Percentiles rank a stretch among this genome's conserved stretches.
Evolutionary conservation across 2,888 invertebrate genomes (phyloP).

Genomic region (Epirrhoe alternata): DNA sequence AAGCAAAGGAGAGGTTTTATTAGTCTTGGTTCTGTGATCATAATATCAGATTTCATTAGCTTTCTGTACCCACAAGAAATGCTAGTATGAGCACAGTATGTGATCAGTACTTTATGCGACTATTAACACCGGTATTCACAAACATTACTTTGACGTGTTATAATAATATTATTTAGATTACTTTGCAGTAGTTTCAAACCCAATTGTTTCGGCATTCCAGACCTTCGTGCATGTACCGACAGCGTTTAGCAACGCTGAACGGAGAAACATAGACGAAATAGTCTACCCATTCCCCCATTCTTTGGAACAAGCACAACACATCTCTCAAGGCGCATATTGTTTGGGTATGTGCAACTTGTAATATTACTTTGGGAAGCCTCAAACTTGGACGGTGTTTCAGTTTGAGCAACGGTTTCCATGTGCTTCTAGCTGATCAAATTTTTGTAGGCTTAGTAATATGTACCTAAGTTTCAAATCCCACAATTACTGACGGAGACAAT

Average conservation of each 20-base stretch:
- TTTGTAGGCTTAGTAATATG: background rate
- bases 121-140: too few species aligned
- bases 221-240: background rate
- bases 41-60: too few species aligned
- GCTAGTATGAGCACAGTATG: too few species aligned
- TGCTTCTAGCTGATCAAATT: background rate
- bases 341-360: slow-evolving; percentile 13
- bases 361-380: slow-evolving; percentile 22
- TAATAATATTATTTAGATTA: too few species aligned
- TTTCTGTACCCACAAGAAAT: too few species aligned
- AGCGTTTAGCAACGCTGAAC: background rate
- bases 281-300: slow-evolving; percentile 40
- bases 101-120: too few species aligned
- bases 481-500: too few species aligned
- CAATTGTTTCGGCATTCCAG: background rate
- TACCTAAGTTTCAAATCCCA: too few species aligned
- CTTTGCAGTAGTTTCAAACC: background rate
- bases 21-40: too few species aligned
- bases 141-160: too few species aligned
- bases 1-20: too few species aligned
- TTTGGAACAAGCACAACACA: slow-evolving; percentile 5
- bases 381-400: slow-evolving; percentile 25
- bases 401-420: slow-evolving; percentile 9
- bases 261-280: slow-evolving; percentile 44
- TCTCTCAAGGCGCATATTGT: slow-evolving; percentile 13